Conservation (phyloP, 2,888 invertebrate species). For the Herminia tarsipennalis region DNA sequence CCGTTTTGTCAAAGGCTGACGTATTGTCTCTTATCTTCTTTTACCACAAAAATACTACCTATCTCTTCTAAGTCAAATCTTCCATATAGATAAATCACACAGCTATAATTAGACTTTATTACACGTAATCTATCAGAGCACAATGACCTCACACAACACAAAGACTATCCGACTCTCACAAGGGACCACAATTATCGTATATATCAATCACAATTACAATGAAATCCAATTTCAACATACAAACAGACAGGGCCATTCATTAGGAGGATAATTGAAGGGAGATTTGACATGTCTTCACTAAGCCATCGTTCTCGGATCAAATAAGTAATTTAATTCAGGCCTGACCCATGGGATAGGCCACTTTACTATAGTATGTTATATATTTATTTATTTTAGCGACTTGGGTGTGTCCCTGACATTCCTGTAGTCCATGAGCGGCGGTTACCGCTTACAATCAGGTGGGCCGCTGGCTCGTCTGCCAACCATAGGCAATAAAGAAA, state of each 20-base stretch:
- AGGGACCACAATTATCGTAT: slow-evolving; percentile 31
- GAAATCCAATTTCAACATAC: slow-evolving; percentile 44
- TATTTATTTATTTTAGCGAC: no score
- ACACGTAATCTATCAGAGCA: not conserved
- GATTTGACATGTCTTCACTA: slow-evolving; percentile 57
- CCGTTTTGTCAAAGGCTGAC: no score
- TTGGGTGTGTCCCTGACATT: no score
- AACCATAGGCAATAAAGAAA: no score
- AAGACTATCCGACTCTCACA: slow-evolving; percentile 25
- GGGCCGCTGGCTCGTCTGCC: no score
- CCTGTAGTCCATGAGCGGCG: no score
- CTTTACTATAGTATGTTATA: slow-evolving; percentile 57
- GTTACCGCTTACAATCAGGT: no score
- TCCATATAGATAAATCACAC: no score
- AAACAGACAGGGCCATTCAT: slow-evolving; percentile 43
- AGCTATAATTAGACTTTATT: no score
- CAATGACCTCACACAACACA: slow-evolving; percentile 1
- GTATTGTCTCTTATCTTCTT: no score
- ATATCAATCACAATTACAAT: slow-evolving; percentile 41
- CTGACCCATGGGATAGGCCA: slow-evolving; percentile 46
- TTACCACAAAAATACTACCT: no score
- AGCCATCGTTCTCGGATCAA: slow-evolving; percentile 56
- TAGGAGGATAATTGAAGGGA: slow-evolving; percentile 62
- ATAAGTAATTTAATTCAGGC: slow-evolving; percentile 68
- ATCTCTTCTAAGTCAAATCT: no score